phyloP scores from a whole-genome alignment of 2,888 invertebrate genomes.

The Eledone cirrhosa region DNA sequence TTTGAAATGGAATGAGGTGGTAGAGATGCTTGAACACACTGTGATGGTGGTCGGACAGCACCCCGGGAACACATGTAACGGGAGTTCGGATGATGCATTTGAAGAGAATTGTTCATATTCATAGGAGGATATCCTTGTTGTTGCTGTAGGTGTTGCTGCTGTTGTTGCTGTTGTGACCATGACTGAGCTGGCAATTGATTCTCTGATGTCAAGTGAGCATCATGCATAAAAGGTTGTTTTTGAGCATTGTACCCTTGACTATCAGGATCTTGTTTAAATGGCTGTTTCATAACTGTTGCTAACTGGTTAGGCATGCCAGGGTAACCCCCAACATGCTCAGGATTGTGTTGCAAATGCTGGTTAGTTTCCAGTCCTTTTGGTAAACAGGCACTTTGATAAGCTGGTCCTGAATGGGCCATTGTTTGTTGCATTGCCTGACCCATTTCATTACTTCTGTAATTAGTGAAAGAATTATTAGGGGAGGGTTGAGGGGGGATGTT shows the following conservation, averaged over 20 bases:
- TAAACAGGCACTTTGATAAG: background rate
- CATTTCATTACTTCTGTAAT: background rate
- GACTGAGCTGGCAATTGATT: too few species aligned
- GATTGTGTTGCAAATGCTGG: background rate
- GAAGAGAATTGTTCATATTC: background rate
- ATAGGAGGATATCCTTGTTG: background rate
- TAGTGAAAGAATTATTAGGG: background rate
- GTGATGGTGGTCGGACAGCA: background rate
- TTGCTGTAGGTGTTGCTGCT: background rate
- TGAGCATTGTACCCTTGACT: background rate
- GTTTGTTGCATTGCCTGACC: background rate
- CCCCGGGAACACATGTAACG: background rate
- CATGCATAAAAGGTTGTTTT: background rate
- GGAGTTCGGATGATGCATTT: background rate
- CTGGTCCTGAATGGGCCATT: slow-evolving; percentile 3
- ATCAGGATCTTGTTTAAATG: slow-evolving; percentile 1
- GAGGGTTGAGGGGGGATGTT: slow-evolving; percentile 3
- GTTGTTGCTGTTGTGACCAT: too few species aligned
- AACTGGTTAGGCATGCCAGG: background rate
- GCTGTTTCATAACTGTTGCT: background rate
- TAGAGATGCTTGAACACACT: background rate
- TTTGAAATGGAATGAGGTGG: slow-evolving; percentile 1
- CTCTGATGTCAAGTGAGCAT: background rate
- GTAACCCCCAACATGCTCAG: background rate
- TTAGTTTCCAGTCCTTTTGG: background rate